phyloP scores from a whole-genome alignment of 2,888 invertebrate species.

The Pheosia gnoma region DNA sequence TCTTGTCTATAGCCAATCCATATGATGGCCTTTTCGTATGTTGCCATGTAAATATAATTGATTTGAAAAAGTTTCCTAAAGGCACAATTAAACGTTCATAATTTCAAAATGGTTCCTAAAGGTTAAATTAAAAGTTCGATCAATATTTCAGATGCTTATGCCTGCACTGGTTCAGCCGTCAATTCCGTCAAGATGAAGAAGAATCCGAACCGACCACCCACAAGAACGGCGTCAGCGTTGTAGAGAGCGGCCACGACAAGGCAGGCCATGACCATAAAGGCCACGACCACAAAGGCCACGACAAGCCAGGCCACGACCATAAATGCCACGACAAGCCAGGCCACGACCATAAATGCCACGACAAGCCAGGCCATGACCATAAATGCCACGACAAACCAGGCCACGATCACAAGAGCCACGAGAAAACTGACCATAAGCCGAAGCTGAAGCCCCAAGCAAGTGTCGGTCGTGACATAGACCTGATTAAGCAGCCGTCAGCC shows the following conservation, averaged over 20 bases:
- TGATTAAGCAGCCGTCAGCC: constrained; percentile 80
- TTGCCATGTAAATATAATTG: no score
- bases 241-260: constrained; percentile 62
- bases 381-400: constrained; percentile 20
- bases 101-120: no score
- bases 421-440: constrained; percentile 50
- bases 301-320: constrained; percentile 25
- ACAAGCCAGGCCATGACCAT: constrained; percentile 14
- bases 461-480: constrained; percentile 84
- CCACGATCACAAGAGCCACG: constrained; percentile 13
- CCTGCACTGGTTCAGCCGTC: constrained; percentile 85
- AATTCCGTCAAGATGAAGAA: constrained; percentile 71
- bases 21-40: no score
- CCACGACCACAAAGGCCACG: constrained; percentile 41
- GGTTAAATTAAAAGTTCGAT: no score
- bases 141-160: constrained; percentile 84
- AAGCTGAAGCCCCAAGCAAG: constrained; percentile 72
- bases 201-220: constrained; percentile 73
- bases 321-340: constrained; percentile 22
- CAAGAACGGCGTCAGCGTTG: constrained; percentile 77
- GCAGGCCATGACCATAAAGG: constrained; percentile 34
- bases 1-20: no score
- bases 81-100: no score
- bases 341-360: constrained; percentile 22
- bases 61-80: no score